These are phyloP conservation scores for Empis stercorea DNA, from an alignment of 2,888 invertebrate species.

Conservation along the genomic window DNA sequence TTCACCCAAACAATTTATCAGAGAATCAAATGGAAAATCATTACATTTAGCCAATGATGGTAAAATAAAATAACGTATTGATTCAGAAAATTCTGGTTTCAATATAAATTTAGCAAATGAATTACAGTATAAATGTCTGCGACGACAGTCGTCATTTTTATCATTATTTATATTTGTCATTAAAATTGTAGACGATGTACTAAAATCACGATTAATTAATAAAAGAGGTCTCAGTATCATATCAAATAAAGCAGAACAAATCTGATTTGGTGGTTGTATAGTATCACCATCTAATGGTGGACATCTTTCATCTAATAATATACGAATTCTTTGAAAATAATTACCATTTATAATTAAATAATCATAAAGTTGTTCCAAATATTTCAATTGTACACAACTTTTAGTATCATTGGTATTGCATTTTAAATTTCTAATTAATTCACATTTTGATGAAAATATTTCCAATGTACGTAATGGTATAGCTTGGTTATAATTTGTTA, in stretches of 20 bases:
- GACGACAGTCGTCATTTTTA: neutral
- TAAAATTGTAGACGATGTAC: conserved; percentile 3
- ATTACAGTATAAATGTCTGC: conserved; percentile 14
- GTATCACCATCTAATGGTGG: conserved; percentile 57
- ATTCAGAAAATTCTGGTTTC: conserved; percentile 50
- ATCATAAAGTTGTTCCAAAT: conserved; percentile 28
- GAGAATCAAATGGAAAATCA: conserved; percentile 41
- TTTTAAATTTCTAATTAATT: conserved; percentile 34
- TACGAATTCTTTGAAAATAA: conserved; percentile 61
- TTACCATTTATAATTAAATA: conserved; percentile 28
- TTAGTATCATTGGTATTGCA: conserved; percentile 5
- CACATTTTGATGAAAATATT: conserved; percentile 50
- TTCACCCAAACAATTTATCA: conserved; percentile 38
- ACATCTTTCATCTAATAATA: conserved; percentile 53
- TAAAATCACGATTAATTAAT: conserved; percentile 32
- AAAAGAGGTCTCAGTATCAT: conserved; percentile 64
- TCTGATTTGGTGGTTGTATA: conserved; percentile 54
- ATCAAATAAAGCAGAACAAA: conserved; percentile 58
- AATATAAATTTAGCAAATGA: conserved; percentile 53
- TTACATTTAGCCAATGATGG: conserved; percentile 47
- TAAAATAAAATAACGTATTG: conserved; percentile 55
- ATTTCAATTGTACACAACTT: conserved; percentile 9
- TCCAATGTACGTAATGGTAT: conserved; percentile 68
- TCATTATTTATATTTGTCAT: conserved; percentile 9
- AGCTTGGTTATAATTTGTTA: conserved; percentile 39